Base-by-base conservation (phyloP, 2,113 vertebrate genomes). In the Eubucco bourcierii region DNA sequence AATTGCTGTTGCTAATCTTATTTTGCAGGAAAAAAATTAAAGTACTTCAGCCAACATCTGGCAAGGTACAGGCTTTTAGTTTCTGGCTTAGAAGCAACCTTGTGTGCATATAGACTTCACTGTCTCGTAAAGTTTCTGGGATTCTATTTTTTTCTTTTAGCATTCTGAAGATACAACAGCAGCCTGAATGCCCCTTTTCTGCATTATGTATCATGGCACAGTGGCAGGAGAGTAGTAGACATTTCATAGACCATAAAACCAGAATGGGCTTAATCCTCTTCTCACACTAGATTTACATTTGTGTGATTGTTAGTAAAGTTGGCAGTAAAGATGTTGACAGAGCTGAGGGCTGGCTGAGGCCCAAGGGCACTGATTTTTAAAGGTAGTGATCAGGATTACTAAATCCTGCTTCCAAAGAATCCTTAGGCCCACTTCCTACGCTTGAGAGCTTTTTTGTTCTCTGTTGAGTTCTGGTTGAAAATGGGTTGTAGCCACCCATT, bases 1-100 rank as follows among this genome's bases (percentile, higher is more conserved):
- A 92, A 94, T 91, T 94, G 78, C 81, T 96, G 94, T 94, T 80
- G 58, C 78, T 96, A 96, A 96, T 96, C 93, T 92, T 95, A 91
- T 95, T 96, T 93, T 21, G 23, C 87, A 71, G 84, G 33, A 64
- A 87, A 77, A 92, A 92, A 65, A 67, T 2, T 3, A 20, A 58
- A 20, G 65, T 87, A 58, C 39, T 89, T 64, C 65, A 58, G 8
- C 52, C 68, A 89, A 84, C 81, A 90, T 78, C 87, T 89, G 89
- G 58, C 72, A 93, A 92, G 79, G 65, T 75, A 64, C 78, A 93
- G 46, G 56, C 64, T 68, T 79, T 74, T 41, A 81, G 13, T 24
- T 79, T 90, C 75, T 84, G 64, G 37, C 47, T 92, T 73, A 53
- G 31, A 82, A 77, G 71, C 74, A 85, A 23, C 7, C 63, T 90